Base-by-base conservation (phyloP, 2,113 vertebrate species). In the Clarias gariepinus region DNA sequence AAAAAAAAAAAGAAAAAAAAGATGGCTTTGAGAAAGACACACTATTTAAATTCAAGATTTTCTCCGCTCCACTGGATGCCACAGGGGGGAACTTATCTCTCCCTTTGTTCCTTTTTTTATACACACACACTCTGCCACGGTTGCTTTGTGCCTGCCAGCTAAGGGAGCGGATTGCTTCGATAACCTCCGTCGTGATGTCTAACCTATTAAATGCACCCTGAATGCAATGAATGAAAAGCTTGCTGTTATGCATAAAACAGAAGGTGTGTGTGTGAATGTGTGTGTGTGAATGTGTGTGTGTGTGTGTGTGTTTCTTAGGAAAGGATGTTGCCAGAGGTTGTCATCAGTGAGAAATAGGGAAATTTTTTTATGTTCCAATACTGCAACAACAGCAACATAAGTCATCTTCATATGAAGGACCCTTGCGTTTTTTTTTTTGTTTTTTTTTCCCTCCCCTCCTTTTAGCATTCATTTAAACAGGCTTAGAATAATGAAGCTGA, bases 121-220 rank as follows among this genome's bases (percentile, higher is more conserved):
- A 47, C 36, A 52, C 76, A 68, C 53, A 58, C 86, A 79, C 66
- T 76, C 60, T 28, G 63, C 74, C 73, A 88, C 52, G 71, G 63
- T 74, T 81, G 82, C 83, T 86, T 88, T 88, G 77, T 90, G 90
- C 86, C 78, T 81, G 86, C 82, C 81, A 87, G 87, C 84, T 86
- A 87, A 82, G 55, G 79, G 81, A 80, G 85, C 78, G 79, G 84
- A 85, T 88, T 89, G 87, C 87, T 89, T 88, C 88, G 86, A 90
- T 91, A 90, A 89, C 83, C 90, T 87, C 88, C 76, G 41, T 84
- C 71, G 89, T 87, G 81, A 88, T 89, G 87, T 86, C 88, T 90
- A 86, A 90, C 89, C 89, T 89, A 87, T 86, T 89, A 86, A 89
- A 90, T 69, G 84, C 88, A 85, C 86, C 80, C 88, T 85, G 86